phyloP scores from a whole-genome alignment of 2,113 vertebrate genomes.

The Chrysemys picta region DNA sequence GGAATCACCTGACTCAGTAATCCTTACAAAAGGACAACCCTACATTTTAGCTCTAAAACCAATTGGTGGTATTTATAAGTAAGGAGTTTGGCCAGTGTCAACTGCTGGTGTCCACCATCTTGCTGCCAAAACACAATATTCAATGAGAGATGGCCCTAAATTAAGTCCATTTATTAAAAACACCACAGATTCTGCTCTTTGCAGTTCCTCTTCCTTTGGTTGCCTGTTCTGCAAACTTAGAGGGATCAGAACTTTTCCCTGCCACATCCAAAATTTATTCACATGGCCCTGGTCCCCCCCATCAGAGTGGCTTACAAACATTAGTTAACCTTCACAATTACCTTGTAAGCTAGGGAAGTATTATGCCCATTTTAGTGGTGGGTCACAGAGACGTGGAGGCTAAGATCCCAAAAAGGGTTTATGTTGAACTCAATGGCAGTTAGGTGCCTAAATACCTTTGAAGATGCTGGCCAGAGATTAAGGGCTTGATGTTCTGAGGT shows the following conservation, averaged over 20 bases:
- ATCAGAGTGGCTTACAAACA: neutral
- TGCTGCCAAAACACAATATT: neutral
- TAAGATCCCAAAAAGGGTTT: neutral
- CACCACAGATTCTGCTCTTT: neutral
- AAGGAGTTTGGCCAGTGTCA: neutral
- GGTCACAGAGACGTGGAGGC: neutral
- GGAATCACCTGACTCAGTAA: neutral
- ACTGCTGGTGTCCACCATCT: neutral
- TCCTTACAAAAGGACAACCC: neutral
- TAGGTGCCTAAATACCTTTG: neutral
- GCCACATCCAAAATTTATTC: neutral
- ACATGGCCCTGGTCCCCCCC: neutral
- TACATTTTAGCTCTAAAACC: neutral
- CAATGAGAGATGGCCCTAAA: neutral
- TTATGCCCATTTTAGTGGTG: neutral
- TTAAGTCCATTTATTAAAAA: neutral
- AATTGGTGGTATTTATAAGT: neutral
- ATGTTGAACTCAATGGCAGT: neutral
- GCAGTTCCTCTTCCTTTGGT: too few relatives aligned
- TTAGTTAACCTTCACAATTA: neutral
- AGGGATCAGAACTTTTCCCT: neutral
- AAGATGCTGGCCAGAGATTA: neutral
- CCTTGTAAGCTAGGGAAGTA: neutral
- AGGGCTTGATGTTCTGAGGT: too few relatives aligned
- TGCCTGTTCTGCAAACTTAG: neutral